These are phyloP conservation scores for Orthosia gracilis DNA, from an alignment of 2,888 invertebrate species.

Conservation along the genomic window DNA sequence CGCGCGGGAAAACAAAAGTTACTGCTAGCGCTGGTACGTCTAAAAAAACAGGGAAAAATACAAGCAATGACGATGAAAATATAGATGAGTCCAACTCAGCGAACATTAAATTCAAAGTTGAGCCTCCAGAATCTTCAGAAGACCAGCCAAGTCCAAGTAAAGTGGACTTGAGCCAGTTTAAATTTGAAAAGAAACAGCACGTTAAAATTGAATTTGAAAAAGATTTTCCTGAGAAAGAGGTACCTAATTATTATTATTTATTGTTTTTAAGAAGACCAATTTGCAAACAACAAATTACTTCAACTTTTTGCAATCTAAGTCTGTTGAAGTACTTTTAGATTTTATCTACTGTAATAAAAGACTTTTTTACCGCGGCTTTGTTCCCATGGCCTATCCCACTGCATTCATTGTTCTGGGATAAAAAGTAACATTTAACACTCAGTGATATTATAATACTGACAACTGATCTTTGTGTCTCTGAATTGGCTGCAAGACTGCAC, in stretches of 20 bases:
- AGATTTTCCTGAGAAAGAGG: slow-evolving; percentile 73
- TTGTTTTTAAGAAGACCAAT: neutral
- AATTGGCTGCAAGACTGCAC: no score
- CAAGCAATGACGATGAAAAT: slow-evolving; percentile 25
- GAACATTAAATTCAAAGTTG: slow-evolving; percentile 56
- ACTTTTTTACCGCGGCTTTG: no score
- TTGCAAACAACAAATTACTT: neutral
- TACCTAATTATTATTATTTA: slow-evolving; percentile 19
- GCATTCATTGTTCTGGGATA: no score
- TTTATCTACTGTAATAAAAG: no score
- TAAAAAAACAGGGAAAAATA: slow-evolving; percentile 24
- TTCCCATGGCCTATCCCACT: no score
- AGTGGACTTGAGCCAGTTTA: slow-evolving; percentile 79
- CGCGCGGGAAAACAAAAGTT: slow-evolving; percentile 73
- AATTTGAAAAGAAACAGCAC: slow-evolving; percentile 83
- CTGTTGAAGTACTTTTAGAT: no score
- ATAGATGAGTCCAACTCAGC: slow-evolving; percentile 18
- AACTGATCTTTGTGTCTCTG: no score
- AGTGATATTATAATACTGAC: no score
- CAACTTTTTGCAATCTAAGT: no score
- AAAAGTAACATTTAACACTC: no score
- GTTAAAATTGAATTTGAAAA: slow-evolving; percentile 85
- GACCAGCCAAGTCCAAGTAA: slow-evolving; percentile 59
- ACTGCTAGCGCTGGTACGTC: neutral
- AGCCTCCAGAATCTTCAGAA: slow-evolving; percentile 56